A percentile compares a stretch with the other conserved stretches of the same genome.
These are phyloP conservation scores for Amphibalanus amphitrite DNA, from an alignment of 1,140 invertebrate species.

Conservation along the genomic window DNA sequence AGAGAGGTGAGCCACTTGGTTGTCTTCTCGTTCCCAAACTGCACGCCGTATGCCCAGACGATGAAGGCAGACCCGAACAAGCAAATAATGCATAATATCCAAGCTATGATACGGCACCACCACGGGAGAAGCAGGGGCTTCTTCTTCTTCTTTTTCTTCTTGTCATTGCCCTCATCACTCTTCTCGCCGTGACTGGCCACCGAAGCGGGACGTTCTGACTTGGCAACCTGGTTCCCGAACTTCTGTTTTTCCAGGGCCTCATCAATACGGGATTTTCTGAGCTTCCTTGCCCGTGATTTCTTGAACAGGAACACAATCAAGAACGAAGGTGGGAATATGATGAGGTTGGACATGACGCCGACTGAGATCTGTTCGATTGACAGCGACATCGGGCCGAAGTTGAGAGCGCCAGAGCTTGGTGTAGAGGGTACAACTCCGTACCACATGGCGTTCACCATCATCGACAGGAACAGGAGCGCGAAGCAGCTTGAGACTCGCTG, in stretches of 20 bases:
- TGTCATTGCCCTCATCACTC: background rate
- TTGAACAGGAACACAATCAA: constrained; percentile 26
- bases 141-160: background rate
- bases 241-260: constrained; percentile 8
- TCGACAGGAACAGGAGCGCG: constrained; percentile 32
- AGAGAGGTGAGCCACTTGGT: constrained; percentile 37
- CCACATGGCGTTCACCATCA: constrained; percentile 35
- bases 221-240: background rate
- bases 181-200: background rate
- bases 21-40: constrained; percentile 35
- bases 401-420: background rate
- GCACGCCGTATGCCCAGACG: constrained; percentile 31
- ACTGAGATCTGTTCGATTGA: constrained; percentile 21
- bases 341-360: constrained; percentile 26
- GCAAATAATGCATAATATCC: constrained; percentile 27
- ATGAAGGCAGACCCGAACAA: constrained; percentile 28
- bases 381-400: background rate
- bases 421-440: background rate
- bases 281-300: constrained; percentile 16
- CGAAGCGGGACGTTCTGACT: background rate
- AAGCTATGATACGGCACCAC: constrained; percentile 24
- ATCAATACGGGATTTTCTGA: constrained; percentile 18
- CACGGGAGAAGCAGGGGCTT: constrained; percentile 7
- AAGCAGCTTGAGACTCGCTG: constrained; percentile 35
- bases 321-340: constrained; percentile 35